A percentile compares a stretch with the other conserved stretches of the same genome.
These are phyloP conservation scores for Empidonax traillii DNA, from an alignment of 2,113 vertebrate genomes.

Conservation along the genomic window DNA sequence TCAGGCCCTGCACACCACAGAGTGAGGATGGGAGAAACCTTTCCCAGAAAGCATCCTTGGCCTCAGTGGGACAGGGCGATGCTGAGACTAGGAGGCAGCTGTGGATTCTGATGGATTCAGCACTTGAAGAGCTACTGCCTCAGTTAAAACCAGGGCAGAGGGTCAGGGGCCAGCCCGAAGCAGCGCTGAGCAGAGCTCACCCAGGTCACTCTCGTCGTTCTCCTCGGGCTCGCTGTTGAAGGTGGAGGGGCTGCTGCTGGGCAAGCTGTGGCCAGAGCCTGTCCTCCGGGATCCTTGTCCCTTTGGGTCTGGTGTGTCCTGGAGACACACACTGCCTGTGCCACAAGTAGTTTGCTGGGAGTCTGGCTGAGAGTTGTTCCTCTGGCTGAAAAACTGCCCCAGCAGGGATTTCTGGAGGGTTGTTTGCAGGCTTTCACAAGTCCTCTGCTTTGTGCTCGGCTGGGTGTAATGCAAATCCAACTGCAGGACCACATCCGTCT, in stretches of 20 bases:
- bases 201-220: constrained; percentile 80
- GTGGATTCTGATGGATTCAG: neutral
- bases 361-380: neutral
- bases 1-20: accelerated
- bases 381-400: constrained; percentile 68
- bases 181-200: neutral
- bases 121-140: neutral
- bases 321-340: neutral
- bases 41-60: neutral
- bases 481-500: constrained; percentile 78
- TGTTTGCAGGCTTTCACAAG: constrained; percentile 69
- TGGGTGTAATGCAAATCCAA: constrained; percentile 79
- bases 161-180: neutral
- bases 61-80: accelerated
- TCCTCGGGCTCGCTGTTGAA: constrained; percentile 80
- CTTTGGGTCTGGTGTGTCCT: neutral
- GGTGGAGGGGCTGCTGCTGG: constrained; percentile 33
- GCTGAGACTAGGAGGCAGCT: neutral
- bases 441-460: constrained; percentile 60
- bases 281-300: constrained; percentile 65
- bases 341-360: neutral
- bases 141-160: neutral
- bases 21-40: neutral
- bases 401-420: constrained; percentile 77
- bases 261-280: constrained; percentile 41